A percentile compares a stretch with the other conserved stretches of the same genome.
Evolutionary conservation across 2,888 invertebrate genomes (phyloP).

Genomic region (Leucoma salicis): DNA sequence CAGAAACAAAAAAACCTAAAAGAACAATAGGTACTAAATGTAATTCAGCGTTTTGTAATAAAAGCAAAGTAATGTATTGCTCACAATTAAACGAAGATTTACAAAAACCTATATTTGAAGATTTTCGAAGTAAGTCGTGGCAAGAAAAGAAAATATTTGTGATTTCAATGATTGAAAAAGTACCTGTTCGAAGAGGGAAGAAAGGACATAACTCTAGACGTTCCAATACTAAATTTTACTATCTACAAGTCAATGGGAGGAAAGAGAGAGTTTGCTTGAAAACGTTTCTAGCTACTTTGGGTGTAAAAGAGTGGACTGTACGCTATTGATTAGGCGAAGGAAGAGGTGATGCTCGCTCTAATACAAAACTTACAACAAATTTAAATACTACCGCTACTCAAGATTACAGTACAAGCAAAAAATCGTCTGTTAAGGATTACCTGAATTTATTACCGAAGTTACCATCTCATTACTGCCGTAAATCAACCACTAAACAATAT

Average conservation of each 20-base stretch:
- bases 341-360: not conserved
- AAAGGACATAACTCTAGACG: constrained; percentile 11
- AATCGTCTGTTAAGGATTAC: not conserved
- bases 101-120: not conserved
- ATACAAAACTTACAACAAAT: not conserved
- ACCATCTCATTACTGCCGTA: constrained; percentile 35
- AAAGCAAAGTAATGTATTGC: constrained; percentile 2
- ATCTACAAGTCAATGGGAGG: constrained; percentile 14
- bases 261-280: constrained; percentile 25
- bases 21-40: not conserved
- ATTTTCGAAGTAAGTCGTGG: constrained; percentile 1
- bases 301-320: constrained; percentile 31
- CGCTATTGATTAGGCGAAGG: constrained; percentile 21
- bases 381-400: no score
- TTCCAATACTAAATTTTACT: constrained; percentile 8
- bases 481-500: constrained; percentile 29
- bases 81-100: constrained; percentile 1
- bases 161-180: constrained; percentile 7
- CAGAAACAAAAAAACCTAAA: not conserved
- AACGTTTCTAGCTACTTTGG: constrained; percentile 27
- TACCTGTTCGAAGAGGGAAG: constrained; percentile 1
- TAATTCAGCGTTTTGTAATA: not conserved
- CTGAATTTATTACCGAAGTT: constrained; percentile 15
- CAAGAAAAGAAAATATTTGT: constrained; percentile 1
- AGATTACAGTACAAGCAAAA: not conserved